Percentiles rank a stretch among this genome's conserved stretches.
These are phyloP conservation scores for Capreolus pygargus DNA, from an alignment of 2,113 vertebrate genomes.

Conservation along the genomic window DNA sequence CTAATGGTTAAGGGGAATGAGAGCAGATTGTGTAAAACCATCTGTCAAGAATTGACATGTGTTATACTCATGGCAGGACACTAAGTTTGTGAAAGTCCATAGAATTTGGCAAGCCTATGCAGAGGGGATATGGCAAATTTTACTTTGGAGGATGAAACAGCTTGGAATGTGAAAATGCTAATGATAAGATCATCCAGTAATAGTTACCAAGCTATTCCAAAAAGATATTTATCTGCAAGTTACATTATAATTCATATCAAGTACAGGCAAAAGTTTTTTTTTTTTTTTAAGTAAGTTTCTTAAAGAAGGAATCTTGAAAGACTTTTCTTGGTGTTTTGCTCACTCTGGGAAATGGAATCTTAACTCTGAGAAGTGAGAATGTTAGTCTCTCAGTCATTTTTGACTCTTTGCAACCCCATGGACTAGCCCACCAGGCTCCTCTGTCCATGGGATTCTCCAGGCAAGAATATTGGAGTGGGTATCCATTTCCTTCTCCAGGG, in stretches of 20 bases:
- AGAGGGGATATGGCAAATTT: background rate
- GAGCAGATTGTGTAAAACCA: background rate
- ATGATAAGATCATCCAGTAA: background rate
- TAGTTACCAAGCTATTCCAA: background rate
- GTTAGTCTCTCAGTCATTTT: background rate
- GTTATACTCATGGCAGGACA: background rate
- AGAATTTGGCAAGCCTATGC: background rate
- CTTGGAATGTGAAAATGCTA: background rate
- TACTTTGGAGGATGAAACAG: background rate
- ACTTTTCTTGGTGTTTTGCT: background rate
- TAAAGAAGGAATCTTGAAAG: background rate
- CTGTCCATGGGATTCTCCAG: background rate
- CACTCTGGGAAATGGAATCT: background rate
- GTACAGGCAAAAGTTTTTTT: background rate
- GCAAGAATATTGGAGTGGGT: background rate
- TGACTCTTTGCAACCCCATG: background rate
- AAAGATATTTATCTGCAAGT: background rate
- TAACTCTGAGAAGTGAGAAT: background rate
- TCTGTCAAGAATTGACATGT: background rate
- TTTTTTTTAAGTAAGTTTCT: background rate
- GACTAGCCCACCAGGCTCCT: background rate
- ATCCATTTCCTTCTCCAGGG: background rate
- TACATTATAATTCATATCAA: background rate
- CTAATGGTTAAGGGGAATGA: background rate
- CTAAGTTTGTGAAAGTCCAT: background rate